Percentiles rank a stretch among this genome's conserved stretches.
Evolutionary conservation across 2,888 invertebrate genomes (phyloP).

Genomic region (Nymphalis urticae): DNA sequence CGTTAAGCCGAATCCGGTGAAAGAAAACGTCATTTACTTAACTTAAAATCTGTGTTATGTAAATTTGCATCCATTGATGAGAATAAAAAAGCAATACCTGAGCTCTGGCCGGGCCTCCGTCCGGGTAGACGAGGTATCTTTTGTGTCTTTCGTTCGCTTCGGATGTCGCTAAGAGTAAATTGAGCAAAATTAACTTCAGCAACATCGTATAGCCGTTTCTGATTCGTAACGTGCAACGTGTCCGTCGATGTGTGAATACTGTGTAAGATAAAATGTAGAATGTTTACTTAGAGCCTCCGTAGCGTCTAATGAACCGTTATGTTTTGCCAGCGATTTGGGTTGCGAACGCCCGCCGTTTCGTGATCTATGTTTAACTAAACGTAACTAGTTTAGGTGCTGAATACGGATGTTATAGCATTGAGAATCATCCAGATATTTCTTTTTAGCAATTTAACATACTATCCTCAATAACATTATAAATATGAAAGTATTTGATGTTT

Average conservation of each 20-base stretch:
- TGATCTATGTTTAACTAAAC: too few relatives aligned
- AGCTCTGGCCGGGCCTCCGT: conserved; percentile 81
- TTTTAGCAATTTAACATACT: not conserved
- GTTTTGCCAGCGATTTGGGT: conserved; percentile 72
- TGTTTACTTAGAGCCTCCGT: conserved; percentile 69
- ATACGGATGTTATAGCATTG: not conserved
- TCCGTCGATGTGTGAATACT: conserved; percentile 62
- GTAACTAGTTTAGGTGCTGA: conserved; percentile 37
- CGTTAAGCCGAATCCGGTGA: conserved; percentile 72
- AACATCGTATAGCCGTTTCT: conserved; percentile 46
- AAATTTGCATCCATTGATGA: conserved; percentile 60
- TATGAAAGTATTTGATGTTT: too few relatives aligned
- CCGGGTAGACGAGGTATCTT: conserved; percentile 81
- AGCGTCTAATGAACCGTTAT: conserved; percentile 79
- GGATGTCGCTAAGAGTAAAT: conserved; percentile 53
- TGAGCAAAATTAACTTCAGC: conserved; percentile 63
- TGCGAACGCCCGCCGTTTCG: conserved; percentile 50
- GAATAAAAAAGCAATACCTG: conserved; percentile 69
- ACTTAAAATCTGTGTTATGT: conserved; percentile 62
- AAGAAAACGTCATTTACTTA: conserved; percentile 76
- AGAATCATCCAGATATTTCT: not conserved
- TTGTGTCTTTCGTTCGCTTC: conserved; percentile 62
- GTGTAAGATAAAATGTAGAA: conserved; percentile 66
- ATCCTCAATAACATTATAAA: too few relatives aligned
- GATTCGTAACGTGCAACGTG: conserved; percentile 46